Conservation (phyloP, 2,888 invertebrate species). For the Platycheirus rosarum region DNA sequence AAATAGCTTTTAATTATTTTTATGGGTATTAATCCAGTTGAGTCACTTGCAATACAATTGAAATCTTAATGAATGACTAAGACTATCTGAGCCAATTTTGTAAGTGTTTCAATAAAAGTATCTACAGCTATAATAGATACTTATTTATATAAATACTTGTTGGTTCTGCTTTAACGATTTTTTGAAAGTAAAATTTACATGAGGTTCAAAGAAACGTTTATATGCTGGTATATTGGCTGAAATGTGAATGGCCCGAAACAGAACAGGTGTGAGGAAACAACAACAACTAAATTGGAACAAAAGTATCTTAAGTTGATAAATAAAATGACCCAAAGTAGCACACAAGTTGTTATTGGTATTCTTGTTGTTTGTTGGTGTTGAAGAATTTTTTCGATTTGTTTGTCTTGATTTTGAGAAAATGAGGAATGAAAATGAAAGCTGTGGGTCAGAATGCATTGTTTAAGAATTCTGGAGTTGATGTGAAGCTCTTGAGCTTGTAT, state of each 20-base stretch:
- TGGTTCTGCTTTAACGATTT: conserved; percentile 61
- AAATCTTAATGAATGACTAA: background rate
- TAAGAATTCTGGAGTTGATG: background rate
- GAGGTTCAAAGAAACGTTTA: conserved; percentile 4
- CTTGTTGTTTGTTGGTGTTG: conserved; percentile 1
- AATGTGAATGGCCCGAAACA: conserved; percentile 15
- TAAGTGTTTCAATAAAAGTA: conserved; percentile 42
- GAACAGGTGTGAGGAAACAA: conserved; percentile 28
- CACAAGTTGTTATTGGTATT: conserved; percentile 11
- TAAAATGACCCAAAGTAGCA: conserved; percentile 41
- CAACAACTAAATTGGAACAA: conserved; percentile 1
- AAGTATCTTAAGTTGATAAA: conserved; percentile 25
- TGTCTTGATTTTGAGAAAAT: conserved; percentile 16
- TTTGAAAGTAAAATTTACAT: conserved; percentile 64
- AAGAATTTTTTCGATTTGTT: conserved; percentile 1
- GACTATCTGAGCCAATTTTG: conserved; percentile 10
- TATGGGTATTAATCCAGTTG: conserved; percentile 4
- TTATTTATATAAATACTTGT: conserved; percentile 20
- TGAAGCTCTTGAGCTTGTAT: background rate
- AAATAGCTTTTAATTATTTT: conserved; percentile 25
- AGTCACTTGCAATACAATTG: background rate
- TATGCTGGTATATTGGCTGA: conserved; percentile 8
- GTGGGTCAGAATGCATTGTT: background rate
- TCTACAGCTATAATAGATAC: too few relatives aligned
- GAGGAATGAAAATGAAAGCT: conserved; percentile 50